Conservation (phyloP, 2,797 vertebrate genomes). For the Trichosurus vulpecula region DNA sequence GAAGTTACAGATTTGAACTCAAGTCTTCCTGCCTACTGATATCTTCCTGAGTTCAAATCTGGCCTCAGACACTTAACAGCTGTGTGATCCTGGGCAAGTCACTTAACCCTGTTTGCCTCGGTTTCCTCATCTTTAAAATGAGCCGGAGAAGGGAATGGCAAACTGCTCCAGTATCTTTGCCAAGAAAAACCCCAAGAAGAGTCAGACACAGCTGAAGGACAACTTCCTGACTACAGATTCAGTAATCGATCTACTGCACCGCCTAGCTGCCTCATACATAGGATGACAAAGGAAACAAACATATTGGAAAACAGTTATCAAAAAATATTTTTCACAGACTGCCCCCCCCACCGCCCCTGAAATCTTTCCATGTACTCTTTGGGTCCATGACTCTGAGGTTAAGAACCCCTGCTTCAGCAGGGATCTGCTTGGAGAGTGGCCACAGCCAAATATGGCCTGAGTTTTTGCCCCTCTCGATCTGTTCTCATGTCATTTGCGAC, state of each 20-base stretch:
- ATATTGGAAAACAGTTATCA: not conserved
- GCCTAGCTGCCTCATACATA: not conserved
- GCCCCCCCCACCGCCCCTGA: not conserved
- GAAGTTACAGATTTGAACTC: not conserved
- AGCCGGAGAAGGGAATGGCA: not conserved
- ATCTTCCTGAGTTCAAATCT: not conserved
- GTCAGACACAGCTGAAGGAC: not conserved
- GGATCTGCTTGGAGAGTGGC: not conserved
- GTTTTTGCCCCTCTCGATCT: not conserved
- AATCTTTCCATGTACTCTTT: not conserved
- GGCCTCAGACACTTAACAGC: not conserved
- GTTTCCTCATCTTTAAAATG: not conserved
- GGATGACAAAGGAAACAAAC: not conserved
- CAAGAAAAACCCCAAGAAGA: not conserved
- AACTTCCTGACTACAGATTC: not conserved
- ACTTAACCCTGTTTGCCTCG: not conserved
- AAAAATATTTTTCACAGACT: not conserved
- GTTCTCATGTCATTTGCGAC: not conserved
- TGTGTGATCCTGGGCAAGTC: not conserved
- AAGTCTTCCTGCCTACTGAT: not conserved
- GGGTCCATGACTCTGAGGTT: not conserved
- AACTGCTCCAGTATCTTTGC: not conserved
- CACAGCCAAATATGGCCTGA: not conserved
- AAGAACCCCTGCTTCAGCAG: not conserved
- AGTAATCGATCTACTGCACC: not conserved